Base-by-base conservation (phyloP, 1,140 invertebrate species). In the Lordiphosa collinella region DNA sequence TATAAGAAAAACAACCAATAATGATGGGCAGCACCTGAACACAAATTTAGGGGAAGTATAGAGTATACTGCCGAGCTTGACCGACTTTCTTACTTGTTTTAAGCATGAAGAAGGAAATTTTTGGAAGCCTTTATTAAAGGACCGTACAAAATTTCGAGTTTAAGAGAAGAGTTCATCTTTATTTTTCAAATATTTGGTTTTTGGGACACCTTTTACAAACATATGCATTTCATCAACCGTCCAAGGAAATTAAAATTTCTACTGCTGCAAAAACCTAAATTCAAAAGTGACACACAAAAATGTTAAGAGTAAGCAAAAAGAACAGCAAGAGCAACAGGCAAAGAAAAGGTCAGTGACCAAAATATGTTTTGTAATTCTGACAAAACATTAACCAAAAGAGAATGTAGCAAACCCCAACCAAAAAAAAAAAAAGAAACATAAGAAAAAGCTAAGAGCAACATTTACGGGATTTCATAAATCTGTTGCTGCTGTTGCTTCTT, bases 261-360 rank as follows among this genome's bases (percentile, higher is more conserved):
- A 68, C 64, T 68, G 52, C 65, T 68, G 65, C 55, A 60, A 52
- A 67, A 68, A 68, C 63, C 55, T 36, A 68, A 68, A 68, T 68
- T 68, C 38, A 70, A 70, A 70, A 70, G 67, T 70, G 65, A 57
- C 70, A 70, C 67, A 70, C 62, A 67, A 66, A 60, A 50, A 51
- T 34, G 31, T 18, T 37, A 56, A 69, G 59, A 69, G 52, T 52
- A 40, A 44, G 37, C 54, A 52, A 40, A 69, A 56, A 50, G 22
- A 60, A 48, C 38, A 48, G 36, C 18, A 66, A 65, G 60, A 60
- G 41, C 40, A 50, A 67, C 43, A 14, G 37, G 46, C 63, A 44
- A 70, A 70, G 65, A 62, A 70, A 70, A 70, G 67, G 65, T 70
- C 67, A 70, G 50, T 70, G 67, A 70, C 67, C 67, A 70, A 70